Conservation (phyloP, 2,888 invertebrate genomes). For the Xestoiulus laeticollis region DNA sequence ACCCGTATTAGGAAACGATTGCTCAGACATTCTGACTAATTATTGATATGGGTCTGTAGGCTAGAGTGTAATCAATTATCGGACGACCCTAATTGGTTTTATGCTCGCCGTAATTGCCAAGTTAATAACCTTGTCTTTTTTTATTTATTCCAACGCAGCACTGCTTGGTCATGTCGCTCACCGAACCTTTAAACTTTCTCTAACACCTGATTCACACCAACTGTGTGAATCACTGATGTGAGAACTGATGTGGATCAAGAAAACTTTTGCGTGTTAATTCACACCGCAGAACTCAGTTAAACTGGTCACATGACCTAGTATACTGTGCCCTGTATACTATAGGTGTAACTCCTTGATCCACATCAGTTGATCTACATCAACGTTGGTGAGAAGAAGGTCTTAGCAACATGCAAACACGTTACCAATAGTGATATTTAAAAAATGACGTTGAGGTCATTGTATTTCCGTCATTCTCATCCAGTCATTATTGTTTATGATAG, state of each 20-base stretch:
- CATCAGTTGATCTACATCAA: too few relatives aligned
- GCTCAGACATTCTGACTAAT: neutral
- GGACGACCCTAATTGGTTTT: conserved; percentile 28
- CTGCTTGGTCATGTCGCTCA: neutral
- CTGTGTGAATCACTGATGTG: too few relatives aligned
- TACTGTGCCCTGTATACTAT: too few relatives aligned
- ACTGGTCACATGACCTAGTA: too few relatives aligned
- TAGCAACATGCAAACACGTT: neutral
- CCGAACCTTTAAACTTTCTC: neutral
- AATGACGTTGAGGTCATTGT: neutral
- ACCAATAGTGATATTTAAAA: neutral
- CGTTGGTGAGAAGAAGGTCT: too few relatives aligned
- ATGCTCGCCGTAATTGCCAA: neutral
- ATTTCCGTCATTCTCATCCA: conserved; percentile 4
- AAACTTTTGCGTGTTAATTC: too few relatives aligned
- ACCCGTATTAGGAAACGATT: neutral
- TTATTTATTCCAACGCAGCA: neutral
- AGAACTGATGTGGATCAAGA: too few relatives aligned
- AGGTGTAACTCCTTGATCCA: too few relatives aligned
- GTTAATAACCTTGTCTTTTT: neutral
- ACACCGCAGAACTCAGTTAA: too few relatives aligned
- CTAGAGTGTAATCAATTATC: conserved; percentile 11
- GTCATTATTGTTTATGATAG: neutral
- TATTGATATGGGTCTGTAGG: conserved; percentile 6
- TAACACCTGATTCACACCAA: too few relatives aligned